Evolutionary conservation across 2,888 invertebrate genomes (phyloP).

Genomic region (Rhaphigaster nebulosa): DNA sequence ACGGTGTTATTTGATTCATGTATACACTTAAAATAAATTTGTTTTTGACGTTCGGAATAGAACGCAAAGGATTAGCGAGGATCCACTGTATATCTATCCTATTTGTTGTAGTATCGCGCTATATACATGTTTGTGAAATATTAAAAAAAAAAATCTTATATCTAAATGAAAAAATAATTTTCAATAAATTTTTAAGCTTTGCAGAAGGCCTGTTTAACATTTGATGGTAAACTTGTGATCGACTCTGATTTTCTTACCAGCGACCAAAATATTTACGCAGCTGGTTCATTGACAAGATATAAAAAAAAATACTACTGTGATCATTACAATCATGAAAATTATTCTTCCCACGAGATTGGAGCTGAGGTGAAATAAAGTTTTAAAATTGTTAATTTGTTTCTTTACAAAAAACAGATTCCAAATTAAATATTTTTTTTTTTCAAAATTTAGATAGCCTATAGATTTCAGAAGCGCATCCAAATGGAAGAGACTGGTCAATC

Average conservation of each 20-base stretch:
- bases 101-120: not conserved
- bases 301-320: slow-evolving; percentile 74
- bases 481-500: not conserved
- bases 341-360: slow-evolving; percentile 76
- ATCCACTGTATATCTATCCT: too few relatives aligned
- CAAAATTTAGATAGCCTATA: slow-evolving; percentile 47
- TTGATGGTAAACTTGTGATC: slow-evolving; percentile 77
- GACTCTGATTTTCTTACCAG: slow-evolving; percentile 76
- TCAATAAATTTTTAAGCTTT: slow-evolving; percentile 70
- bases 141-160: not conserved
- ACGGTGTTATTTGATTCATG: too few relatives aligned
- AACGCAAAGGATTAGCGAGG: too few relatives aligned
- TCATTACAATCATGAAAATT: slow-evolving; percentile 72
- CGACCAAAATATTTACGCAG: slow-evolving; percentile 77
- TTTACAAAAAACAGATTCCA: not conserved
- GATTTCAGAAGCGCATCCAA: slow-evolving; percentile 50
- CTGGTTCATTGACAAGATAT: slow-evolving; percentile 77
- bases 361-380: slow-evolving; percentile 70
- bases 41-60: too few relatives aligned
- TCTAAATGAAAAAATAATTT: not conserved
- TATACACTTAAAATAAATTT: too few relatives aligned
- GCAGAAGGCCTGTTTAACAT: slow-evolving; percentile 73
- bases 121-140: not conserved
- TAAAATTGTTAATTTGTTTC: not conserved
- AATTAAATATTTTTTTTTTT: not conserved